Base-by-base conservation (phyloP, 1,140 invertebrate genomes). In the Diabrotica virgifera region DNA sequence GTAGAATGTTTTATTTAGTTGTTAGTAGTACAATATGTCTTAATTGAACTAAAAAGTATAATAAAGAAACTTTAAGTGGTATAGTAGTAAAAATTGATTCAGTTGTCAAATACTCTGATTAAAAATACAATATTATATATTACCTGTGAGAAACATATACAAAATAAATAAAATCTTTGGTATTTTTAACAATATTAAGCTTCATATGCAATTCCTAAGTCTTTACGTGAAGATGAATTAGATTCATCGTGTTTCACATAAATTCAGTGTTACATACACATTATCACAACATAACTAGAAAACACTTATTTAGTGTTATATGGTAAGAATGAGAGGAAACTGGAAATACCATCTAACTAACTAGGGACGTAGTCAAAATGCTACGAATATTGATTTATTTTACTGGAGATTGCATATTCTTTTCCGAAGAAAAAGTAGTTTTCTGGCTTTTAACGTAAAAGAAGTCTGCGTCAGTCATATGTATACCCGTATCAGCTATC, bases 161-260 rank as follows among this genome's bases (percentile, higher is more conserved):
- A 46, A 46, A 72, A 72, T 69, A 70, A 70, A 68, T 70, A 72
- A 69, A 69, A 70, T 73, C 70, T 73, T 73, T 73, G 72, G 72
- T 71, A 69, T 46, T 5, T 46, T 46, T 46, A 46, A 46, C 40
- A 46, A 46, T n/a, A 10, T 46, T 46, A 46, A 46, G 40, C 40
- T 46, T 46, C n/a, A 46, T 46, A 46, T 46, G 40, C 40, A 46
- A 46, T 46, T 46, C 40, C 40, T 46, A 46, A 46, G 40, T 46
- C 40, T 46, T 46, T 46, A 46, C 40, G 40, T 46, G 40, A 46
- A 46, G 8, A 46, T 46, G 40, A 46, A 63, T 46, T n/a, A 54
- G 24, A 14, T 60, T 53, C 50, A 60, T 60, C 38, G n/a, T 35
- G 0, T 40, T 46, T 46, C 40, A 46, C 59, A 62, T 61, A 11